Conservation (phyloP, 2,888 invertebrate genomes). For the Stomorhina lunata region DNA sequence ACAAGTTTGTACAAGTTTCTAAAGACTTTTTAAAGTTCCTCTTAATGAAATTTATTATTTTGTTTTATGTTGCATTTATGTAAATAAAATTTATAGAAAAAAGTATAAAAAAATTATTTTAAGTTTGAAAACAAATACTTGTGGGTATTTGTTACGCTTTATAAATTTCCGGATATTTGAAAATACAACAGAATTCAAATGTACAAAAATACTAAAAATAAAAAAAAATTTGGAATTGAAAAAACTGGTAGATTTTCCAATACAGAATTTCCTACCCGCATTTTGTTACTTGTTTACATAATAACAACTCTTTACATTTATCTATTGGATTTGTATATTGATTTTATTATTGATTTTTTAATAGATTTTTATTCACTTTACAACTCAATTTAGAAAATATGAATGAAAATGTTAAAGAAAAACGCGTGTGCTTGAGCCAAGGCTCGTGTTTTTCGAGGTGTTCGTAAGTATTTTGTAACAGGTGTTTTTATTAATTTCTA, state of each 20-base stretch:
- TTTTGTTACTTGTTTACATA: background rate
- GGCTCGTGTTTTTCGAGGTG: background rate
- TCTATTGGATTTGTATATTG: conserved; percentile 1
- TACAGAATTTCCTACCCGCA: conserved; percentile 34
- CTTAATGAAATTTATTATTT: background rate
- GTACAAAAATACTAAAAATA: background rate
- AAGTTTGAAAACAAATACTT: background rate
- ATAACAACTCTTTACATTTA: background rate
- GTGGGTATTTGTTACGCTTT: conserved; percentile 48
- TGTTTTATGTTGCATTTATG: background rate
- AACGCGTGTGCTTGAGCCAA: background rate
- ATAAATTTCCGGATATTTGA: conserved; percentile 55
- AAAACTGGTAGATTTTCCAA: conserved; percentile 38
- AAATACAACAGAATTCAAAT: conserved; percentile 13
- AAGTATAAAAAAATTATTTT: background rate
- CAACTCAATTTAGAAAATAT: background rate
- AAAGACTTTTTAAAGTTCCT: background rate
- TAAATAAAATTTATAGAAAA: background rate
- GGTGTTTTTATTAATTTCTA: conserved; percentile 46
- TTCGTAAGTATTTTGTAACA: conserved; percentile 20
- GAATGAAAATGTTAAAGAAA: conserved; percentile 10
- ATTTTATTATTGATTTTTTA: conserved; percentile 26
- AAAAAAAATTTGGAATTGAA: background rate
- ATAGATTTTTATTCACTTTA: background rate
- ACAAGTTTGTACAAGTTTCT: background rate